phyloP scores from a whole-genome alignment of 2,113 vertebrate genomes.

The Diadophis punctatus region DNA sequence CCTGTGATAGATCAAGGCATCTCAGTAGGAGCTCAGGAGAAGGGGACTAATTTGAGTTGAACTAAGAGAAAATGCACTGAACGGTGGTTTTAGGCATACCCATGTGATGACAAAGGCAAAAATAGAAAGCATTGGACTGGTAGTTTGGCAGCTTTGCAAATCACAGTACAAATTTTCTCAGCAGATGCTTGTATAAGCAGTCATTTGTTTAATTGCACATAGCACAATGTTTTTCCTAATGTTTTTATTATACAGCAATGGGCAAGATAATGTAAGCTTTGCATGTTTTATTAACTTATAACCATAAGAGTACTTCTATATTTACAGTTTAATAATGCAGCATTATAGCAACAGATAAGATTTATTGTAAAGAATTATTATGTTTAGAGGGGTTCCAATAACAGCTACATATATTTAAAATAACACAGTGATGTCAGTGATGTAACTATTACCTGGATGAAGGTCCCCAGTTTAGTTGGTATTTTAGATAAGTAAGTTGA shows the following conservation, averaged over 20 bases:
- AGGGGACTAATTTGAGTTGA: slow-evolving; percentile 70
- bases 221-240: too few relatives aligned
- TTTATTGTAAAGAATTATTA: not conserved
- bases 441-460: not conserved
- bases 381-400: not conserved
- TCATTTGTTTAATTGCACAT: not conserved
- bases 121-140: slow-evolving; percentile 58
- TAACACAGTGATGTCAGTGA: not conserved
- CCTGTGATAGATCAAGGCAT: slow-evolving; percentile 58
- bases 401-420: not conserved
- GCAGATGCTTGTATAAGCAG: not conserved
- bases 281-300: not conserved
- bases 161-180: slow-evolving; percentile 10
- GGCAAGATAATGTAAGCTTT: not conserved
- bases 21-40: slow-evolving; percentile 62
- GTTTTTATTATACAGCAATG: not conserved
- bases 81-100: slow-evolving; percentile 58
- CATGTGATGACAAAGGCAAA: slow-evolving; percentile 53
- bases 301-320: not conserved
- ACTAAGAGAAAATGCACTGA: slow-evolving; percentile 56
- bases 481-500: not conserved
- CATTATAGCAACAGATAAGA: not conserved
- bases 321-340: not conserved
- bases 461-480: not conserved
- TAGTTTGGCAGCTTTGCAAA: slow-evolving; percentile 58